These are phyloP conservation scores for Poecilia latipinna DNA, from an alignment of 2,113 vertebrate species.

Conservation along the genomic window DNA sequence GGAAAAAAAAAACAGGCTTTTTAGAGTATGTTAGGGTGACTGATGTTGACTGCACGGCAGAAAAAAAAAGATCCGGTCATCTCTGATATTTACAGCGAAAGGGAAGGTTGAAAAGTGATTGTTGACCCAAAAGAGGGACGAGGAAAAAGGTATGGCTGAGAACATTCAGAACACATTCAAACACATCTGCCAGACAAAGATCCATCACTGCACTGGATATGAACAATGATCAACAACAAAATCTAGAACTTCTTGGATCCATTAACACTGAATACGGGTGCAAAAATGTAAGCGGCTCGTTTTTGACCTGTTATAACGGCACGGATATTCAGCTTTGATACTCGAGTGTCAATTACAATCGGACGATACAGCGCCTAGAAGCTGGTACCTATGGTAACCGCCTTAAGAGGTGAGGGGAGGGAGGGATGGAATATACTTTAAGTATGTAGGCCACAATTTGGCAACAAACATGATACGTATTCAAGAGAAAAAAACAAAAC, in stretches of 20 bases:
- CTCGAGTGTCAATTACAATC: constrained; percentile 56
- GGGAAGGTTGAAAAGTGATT: constrained; percentile 31
- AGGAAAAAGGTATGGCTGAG: constrained; percentile 48
- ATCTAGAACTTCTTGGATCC: constrained; percentile 22
- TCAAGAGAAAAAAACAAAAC: constrained; percentile 79
- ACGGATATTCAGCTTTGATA: constrained; percentile 32
- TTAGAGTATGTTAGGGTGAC: constrained; percentile 93
- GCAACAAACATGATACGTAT: constrained; percentile 82
- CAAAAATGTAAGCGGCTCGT: constrained; percentile 14
- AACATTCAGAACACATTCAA: constrained; percentile 72
- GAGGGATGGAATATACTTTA: constrained; percentile 60
- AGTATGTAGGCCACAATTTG: constrained; percentile 85
- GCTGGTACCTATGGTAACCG: constrained; percentile 47
- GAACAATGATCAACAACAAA: constrained; percentile 38
- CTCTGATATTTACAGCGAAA: constrained; percentile 93
- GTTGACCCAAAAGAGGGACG: constrained; percentile 32
- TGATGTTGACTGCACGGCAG: constrained; percentile 82
- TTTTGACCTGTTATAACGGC: constrained; percentile 28
- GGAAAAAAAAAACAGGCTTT: constrained; percentile 76
- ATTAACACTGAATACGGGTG: constrained; percentile 51
- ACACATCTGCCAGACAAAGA: constrained; percentile 61
- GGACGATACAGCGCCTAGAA: constrained; percentile 52
- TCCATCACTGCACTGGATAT: constrained; percentile 62
- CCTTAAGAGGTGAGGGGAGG: constrained; percentile 30
- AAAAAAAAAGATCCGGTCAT: constrained; percentile 78